These are phyloP conservation scores for Caenorhabditis sp. DNA, from an alignment of 2,888 invertebrate species.

Conservation along the genomic window DNA sequence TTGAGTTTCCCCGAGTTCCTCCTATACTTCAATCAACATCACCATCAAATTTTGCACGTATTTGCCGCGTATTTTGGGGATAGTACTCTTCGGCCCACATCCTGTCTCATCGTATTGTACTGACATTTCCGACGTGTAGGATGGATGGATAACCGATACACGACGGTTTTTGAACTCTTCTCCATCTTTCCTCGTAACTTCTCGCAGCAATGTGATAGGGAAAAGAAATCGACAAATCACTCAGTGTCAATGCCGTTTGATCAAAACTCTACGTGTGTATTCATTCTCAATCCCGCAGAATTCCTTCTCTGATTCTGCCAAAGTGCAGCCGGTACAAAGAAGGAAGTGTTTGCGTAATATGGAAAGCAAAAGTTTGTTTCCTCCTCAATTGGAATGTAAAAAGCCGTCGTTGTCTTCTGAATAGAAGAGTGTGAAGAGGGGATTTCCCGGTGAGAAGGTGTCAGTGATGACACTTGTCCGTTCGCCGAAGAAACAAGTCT, in stretches of 20 bases:
- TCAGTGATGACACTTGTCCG: constrained; percentile 36
- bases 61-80: not conserved
- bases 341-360: not conserved
- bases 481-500: constrained; percentile 46
- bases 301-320: no score
- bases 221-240: constrained; percentile 5
- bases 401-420: no score
- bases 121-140: constrained; percentile 20
- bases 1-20: not conserved
- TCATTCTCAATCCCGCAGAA: not conserved
- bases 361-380: not conserved
- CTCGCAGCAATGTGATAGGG: not conserved
- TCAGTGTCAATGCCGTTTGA: constrained; percentile 1
- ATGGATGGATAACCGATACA: not conserved
- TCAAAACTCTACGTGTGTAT: not conserved
- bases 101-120: constrained; percentile 32
- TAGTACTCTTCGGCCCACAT: not conserved
- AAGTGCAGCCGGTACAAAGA: constrained; percentile 1
- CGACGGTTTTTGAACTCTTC: constrained; percentile 32
- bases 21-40: not conserved
- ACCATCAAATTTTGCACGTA: constrained; percentile 3
- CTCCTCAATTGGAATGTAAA: not conserved
- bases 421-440: constrained; percentile 3
- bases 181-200: constrained; percentile 12
- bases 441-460: constrained; percentile 23